Base-by-base conservation (phyloP, 2,113 vertebrate species). In the Oreochromis aureus region DNA sequence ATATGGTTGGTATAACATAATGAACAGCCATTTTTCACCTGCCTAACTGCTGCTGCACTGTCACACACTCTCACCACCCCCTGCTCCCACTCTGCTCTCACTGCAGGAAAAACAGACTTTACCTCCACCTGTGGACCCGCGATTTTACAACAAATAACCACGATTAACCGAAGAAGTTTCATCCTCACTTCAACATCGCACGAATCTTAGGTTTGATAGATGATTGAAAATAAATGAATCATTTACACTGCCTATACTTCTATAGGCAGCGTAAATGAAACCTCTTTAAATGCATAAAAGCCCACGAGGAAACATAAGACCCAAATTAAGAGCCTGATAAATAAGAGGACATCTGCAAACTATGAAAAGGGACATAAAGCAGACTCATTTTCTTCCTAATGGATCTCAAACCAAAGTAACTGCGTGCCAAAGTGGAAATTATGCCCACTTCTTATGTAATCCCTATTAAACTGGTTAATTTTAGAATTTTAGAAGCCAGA, bases 1-100 rank as follows among this genome's bases (percentile, higher is more conserved):
- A 90, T 89, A 94, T 91, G 95, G 89, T 92, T 90, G 94, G 86
- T 44, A 39, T 87, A 84, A 90, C 91, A 89, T 94, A 94, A 94
- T 95, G 92, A 94, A 91, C 22, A 92, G 89, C 84, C 92, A 93
- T 95, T 95, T 94, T 91, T 95, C 94, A 95, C 39, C 86, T 90
- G 92, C 91, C 87, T 93, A 91, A 94, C 84, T 55, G 93, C 36
- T 16, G 86, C 76, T 39, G 30, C 89, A 6, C 55, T 7, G 73
- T 85, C 79, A 81, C 80, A 39, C 39, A 3, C 2, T 69, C 90
- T 87, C 83, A 22, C 87, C 84, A 59, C 39, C 39, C 15, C 3
- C 18, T 12, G 1, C 18, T 32, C 76, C 41, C 24, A 55, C 61
- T 71, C 83, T 69, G 19, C 46, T 54, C 71, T 10, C 36, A 2